phyloP scores from a whole-genome alignment of 2,113 vertebrate genomes.

The Etia nguti region DNA sequence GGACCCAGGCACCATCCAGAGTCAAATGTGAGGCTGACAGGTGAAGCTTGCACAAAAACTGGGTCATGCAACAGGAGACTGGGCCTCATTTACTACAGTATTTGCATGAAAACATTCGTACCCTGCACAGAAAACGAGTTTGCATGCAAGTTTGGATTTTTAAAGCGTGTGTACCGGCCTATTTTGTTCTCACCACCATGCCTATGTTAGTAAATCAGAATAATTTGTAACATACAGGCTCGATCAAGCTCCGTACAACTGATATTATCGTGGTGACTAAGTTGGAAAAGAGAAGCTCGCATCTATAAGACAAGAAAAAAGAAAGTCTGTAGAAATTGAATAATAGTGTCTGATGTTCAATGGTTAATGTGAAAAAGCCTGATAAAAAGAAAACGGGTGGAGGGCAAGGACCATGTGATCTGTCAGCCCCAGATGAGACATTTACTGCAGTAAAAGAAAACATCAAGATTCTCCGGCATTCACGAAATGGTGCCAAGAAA shows the following conservation, averaged over 20 bases:
- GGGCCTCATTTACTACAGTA: neutral
- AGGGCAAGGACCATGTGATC: neutral
- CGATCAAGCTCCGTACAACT: neutral
- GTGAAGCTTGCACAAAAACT: neutral
- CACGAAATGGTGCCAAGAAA: neutral
- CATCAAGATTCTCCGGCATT: neutral
- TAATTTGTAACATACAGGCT: neutral
- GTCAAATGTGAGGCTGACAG: neutral
- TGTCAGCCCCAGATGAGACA: neutral
- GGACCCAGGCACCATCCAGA: too few species aligned
- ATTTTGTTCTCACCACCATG: neutral
- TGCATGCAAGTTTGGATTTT: neutral
- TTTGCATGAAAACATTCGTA: neutral
- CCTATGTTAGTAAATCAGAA: neutral
- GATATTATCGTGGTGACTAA: neutral
- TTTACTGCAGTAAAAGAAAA: neutral
- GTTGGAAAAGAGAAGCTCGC: fast-evolving
- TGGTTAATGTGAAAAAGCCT: neutral
- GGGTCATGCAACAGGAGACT: neutral
- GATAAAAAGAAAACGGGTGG: neutral
- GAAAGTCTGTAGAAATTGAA: fast-evolving
- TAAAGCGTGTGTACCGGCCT: neutral
- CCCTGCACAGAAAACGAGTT: neutral
- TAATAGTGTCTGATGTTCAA: neutral
- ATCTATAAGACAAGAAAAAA: neutral